Conservation (phyloP, 2,113 vertebrate genomes). For the Pseudorhombus dupliciocellatus region DNA sequence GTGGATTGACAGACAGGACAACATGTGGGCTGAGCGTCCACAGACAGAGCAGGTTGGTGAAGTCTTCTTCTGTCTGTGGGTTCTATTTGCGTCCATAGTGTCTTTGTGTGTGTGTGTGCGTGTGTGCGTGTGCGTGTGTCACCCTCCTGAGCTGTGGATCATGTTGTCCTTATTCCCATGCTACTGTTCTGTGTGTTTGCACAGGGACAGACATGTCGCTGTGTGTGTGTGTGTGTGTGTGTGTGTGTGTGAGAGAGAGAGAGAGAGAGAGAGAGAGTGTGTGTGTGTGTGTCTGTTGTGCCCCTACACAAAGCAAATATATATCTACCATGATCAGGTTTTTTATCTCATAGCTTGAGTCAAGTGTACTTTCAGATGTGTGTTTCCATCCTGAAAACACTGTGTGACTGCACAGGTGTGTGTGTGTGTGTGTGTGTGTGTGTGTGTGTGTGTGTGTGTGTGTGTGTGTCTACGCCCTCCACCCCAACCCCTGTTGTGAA, state of each 20-base stretch:
- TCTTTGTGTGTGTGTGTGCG: too few species aligned
- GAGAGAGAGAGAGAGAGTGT: too few species aligned
- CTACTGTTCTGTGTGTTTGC: background rate
- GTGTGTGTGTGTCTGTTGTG: background rate
- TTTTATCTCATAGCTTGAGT: background rate
- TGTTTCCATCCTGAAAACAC: background rate
- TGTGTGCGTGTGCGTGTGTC: too few species aligned
- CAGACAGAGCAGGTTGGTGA: constrained; percentile 72
- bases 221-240: background rate
- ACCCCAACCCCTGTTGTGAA: constrained; percentile 32
- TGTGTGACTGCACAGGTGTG: constrained; percentile 29
- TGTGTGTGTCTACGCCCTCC: background rate
- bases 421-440: constrained; percentile 2
- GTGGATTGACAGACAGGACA: constrained; percentile 26
- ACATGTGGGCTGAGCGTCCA: constrained; percentile 66
- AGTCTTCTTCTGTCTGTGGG: background rate
- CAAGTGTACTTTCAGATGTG: too few species aligned
- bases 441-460: too few species aligned
- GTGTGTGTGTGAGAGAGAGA: too few species aligned
- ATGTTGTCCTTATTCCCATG: background rate
- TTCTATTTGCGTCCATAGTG: background rate
- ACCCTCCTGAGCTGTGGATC: too few species aligned
- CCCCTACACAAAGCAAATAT: background rate
- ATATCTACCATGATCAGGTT: background rate
- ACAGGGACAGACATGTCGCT: background rate